These are phyloP conservation scores for Diloba caeruleocephala DNA, from an alignment of 2,888 invertebrate genomes.

Conservation along the genomic window DNA sequence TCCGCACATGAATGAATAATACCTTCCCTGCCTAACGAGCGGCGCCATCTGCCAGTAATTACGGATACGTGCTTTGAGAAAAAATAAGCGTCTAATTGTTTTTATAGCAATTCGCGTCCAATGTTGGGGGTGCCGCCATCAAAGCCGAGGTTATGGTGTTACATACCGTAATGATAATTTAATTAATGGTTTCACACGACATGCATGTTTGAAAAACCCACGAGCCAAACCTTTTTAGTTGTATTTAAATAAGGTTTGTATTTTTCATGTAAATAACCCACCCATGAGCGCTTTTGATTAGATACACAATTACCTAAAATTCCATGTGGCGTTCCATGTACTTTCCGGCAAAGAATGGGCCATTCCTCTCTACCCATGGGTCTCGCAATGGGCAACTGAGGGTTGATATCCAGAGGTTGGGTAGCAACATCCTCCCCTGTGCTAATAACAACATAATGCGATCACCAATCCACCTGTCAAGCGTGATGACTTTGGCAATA, in stretches of 20 bases:
- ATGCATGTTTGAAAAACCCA: constrained; percentile 19
- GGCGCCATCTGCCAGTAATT: constrained; percentile 83
- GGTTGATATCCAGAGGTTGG: too few species aligned
- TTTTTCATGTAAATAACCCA: constrained; percentile 3
- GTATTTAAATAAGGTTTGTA: constrained; percentile 5
- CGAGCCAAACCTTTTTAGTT: constrained; percentile 6
- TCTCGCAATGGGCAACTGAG: too few species aligned
- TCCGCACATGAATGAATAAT: constrained; percentile 59
- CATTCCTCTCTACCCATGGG: too few species aligned
- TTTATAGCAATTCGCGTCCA: constrained; percentile 67
- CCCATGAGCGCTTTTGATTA: background rate
- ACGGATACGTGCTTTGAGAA: constrained; percentile 74
- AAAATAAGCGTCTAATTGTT: constrained; percentile 78
- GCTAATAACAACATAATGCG: too few species aligned
- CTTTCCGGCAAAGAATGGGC: too few species aligned
- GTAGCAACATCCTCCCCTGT: too few species aligned
- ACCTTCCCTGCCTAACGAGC: constrained; percentile 70
- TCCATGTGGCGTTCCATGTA: too few species aligned
- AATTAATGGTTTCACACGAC: constrained; percentile 52
- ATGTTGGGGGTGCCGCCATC: constrained; percentile 37
- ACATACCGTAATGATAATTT: constrained; percentile 45
- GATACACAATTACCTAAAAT: too few species aligned
- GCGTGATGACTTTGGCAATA: too few species aligned
- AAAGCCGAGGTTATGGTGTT: constrained; percentile 34
- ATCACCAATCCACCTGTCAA: too few species aligned